These are phyloP conservation scores for Melangyna quadrimaculata DNA, from an alignment of 2,888 invertebrate genomes.

Conservation along the genomic window DNA sequence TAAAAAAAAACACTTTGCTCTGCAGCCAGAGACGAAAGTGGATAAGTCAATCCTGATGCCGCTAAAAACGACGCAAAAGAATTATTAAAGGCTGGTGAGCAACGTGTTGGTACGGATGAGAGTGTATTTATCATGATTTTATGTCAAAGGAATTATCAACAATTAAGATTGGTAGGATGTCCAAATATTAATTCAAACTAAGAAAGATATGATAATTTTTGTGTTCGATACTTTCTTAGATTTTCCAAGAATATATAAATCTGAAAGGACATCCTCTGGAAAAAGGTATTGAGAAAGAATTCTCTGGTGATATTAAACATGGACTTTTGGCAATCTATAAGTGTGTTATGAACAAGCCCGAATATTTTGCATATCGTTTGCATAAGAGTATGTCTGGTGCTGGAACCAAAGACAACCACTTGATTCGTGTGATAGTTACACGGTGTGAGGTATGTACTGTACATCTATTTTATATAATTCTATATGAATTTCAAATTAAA, in stretches of 20 bases:
- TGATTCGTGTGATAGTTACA: conserved; percentile 92
- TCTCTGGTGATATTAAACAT: conserved; percentile 90
- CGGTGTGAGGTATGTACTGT: conserved; percentile 84
- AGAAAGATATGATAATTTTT: not conserved
- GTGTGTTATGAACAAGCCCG: conserved; percentile 89
- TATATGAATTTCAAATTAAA: too few relatives aligned
- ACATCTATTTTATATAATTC: too few relatives aligned
- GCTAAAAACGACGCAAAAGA: conserved; percentile 92
- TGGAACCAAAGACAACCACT: conserved; percentile 92
- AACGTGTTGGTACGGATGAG: conserved; percentile 90
- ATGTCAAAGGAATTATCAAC: conserved; percentile 88
- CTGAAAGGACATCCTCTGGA: conserved; percentile 91
- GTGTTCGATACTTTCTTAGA: conserved; percentile 70
- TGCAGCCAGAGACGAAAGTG: conserved; percentile 87
- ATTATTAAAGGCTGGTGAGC: conserved; percentile 88
- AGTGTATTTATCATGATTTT: conserved; percentile 92
- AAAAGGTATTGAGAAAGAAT: conserved; percentile 90
- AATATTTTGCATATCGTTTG: conserved; percentile 92
- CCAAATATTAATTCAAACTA: not conserved
- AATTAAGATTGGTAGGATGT: conserved; percentile 80
- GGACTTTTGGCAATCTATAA: conserved; percentile 91
- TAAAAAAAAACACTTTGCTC: conserved; percentile 90
- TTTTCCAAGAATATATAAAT: conserved; percentile 81
- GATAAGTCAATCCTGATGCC: conserved; percentile 85
- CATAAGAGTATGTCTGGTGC: conserved; percentile 94